A percentile compares a stretch with the other conserved stretches of the same genome.
Evolutionary conservation across 2,797 vertebrate species (phyloP).

Genomic region (Oreortyx pictus): DNA sequence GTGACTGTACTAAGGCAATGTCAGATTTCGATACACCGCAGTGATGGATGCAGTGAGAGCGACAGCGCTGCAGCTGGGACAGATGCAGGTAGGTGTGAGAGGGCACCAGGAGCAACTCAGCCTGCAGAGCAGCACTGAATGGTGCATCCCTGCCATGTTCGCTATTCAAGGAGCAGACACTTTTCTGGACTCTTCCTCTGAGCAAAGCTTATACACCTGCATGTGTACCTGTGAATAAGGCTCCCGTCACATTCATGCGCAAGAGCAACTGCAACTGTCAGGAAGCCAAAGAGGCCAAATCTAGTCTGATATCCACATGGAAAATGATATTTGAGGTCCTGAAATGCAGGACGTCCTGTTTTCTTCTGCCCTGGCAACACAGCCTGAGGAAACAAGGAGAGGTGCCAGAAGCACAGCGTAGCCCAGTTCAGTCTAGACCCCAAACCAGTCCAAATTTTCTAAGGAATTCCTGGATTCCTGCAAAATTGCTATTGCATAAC

Average conservation of each 20-base stretch:
- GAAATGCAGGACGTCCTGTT: conserved; percentile 7
- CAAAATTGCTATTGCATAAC: not conserved
- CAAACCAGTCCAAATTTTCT: not conserved
- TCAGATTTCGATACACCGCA: not conserved
- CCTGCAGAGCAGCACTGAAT: not conserved
- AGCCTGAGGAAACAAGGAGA: not conserved
- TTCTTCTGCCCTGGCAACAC: not conserved
- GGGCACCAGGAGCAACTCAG: not conserved
- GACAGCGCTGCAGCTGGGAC: not conserved
- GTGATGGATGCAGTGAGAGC: not conserved
- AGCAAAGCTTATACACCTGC: not conserved
- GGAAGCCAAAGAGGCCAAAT: not conserved
- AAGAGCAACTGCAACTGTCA: not conserved
- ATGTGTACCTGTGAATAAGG: not conserved
- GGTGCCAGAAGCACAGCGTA: not conserved
- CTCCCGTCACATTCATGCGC: not conserved
- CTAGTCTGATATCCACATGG: not conserved
- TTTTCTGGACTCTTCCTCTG: not conserved
- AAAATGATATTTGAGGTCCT: not conserved
- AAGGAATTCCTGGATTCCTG: not conserved
- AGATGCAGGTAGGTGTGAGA: not conserved
- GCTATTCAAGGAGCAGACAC: not conserved
- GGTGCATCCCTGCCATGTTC: not conserved
- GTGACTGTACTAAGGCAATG: not conserved
- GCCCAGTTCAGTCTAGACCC: not conserved